Evolutionary conservation across 2,797 vertebrate species (phyloP).

Genomic region (Melopsittacus undulatus): DNA sequence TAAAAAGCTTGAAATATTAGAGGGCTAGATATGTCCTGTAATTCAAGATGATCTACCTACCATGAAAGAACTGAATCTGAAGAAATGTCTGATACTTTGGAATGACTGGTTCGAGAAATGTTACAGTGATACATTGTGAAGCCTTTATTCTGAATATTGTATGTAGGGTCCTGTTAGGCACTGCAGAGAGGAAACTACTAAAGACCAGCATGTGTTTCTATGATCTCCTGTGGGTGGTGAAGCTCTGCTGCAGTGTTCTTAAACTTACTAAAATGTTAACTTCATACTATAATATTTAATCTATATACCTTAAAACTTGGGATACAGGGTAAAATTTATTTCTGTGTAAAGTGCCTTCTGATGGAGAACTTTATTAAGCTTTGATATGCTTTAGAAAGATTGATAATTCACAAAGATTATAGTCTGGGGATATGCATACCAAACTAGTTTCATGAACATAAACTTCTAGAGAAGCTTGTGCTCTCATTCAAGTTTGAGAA

Average conservation of each 20-base stretch:
- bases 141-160: slow-evolving; percentile 12
- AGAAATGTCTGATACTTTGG: neutral
- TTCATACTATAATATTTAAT: neutral
- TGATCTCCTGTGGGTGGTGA: neutral
- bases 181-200: neutral
- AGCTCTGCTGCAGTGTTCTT: slow-evolving; percentile 12
- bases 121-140: neutral
- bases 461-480: neutral
- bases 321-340: neutral
- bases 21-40: slow-evolving; percentile 19
- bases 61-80: slow-evolving; percentile 11
- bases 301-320: slow-evolving; percentile 4
- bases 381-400: neutral
- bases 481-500: slow-evolving; percentile 10
- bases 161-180: neutral
- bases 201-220: neutral
- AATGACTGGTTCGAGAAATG: slow-evolving; percentile 20
- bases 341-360: neutral
- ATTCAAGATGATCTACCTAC: slow-evolving; percentile 23
- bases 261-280: neutral
- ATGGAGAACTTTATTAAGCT: neutral
- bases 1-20: slow-evolving; percentile 26
- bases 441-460: neutral
- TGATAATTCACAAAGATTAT: neutral
- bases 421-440: neutral